Base-by-base conservation (phyloP, 2,113 vertebrate species). In the Herpailurus yagouaroundi region DNA sequence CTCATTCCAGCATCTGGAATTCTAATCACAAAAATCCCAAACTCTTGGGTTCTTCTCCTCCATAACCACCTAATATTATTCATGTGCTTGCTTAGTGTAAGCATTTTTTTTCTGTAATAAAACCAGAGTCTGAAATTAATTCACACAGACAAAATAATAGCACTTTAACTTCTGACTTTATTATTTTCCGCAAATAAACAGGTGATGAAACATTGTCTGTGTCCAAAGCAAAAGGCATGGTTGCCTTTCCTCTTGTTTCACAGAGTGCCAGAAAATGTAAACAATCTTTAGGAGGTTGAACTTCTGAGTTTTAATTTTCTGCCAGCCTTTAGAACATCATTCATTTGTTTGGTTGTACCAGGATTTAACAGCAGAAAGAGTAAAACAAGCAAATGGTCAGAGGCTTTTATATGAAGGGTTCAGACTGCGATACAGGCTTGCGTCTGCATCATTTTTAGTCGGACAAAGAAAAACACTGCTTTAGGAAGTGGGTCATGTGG, bases 401-500 rank as follows among this genome's bases (percentile, higher is more conserved):
- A 95, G 81, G 81, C 92, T 57, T 86, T 89, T 93, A 94, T 52
- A 31, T 16, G 64, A 91, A 60, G 57, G 80, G 64, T 91, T 94
- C 76, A 60, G 66, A 91, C 45, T 94, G 57, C 55, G 38, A 84
- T 68, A 29, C 10, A 74, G 27, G 16, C 77, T 93, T 73, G 33
- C 13, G 8, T 50, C 69, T 11, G 73, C 1, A 77, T 13, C 21
- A 18, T 41, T 79, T 76, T 98, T 92, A 99, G 96, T 98, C 90
- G 69, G 98, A 95, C 90, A 98, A 94, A 96, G 98, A 96, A 86
- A 99, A 99, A 97, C 99, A 99, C 74, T 99, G 99, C 98, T 99
- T 99, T 96, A 99, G 99, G 97, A 99, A 99, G 97, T 99, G 99
- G 76, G 99, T 99, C 99, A 99, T 99, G 95, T 99, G 99, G 18